Evolutionary conservation across 2,888 invertebrate species (phyloP), one percentile per base, ranked within the genome.

Genomic region (Leptinotarsa rubiginosa): DNA sequence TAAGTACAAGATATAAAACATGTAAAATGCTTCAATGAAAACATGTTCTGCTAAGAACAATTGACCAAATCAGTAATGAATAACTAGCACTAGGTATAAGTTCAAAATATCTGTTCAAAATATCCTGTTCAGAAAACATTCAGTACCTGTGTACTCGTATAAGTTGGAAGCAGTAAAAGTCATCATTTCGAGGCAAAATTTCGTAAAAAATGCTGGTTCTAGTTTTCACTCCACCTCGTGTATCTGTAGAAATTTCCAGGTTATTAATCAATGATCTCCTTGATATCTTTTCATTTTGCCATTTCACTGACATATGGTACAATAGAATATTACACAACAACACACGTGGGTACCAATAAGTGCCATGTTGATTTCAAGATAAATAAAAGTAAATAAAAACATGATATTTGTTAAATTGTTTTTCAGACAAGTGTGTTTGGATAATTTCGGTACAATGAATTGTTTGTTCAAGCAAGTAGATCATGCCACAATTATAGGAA

Each of bases 351-450:
- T 70, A 72, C 75, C 68, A 73, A 73, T 77, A 77, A 74, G 71
- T 72, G 75, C 72, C 72, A 76, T 79, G 79, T 76, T 74, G 76
- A 76, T 77, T 76, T 74, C 66, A 72, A 78, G 76, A 79, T 79
- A 79, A 78, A 72, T 75, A 71, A 69, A 68, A 65, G 77, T 78
- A 79, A 79, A 79, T 75, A 78, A 79, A 70, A 79, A 79, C 65
- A 70, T 65, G 65, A 47, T 75, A 72, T 75, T 75, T 75, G 75
- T 69, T 73, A 47, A 73, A 69, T 73, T 73, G 73, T 75, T 75
- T 72, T 65, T 47, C 18, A 50, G 75, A 75, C 72, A 75, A 75
- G 56, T 59, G 5, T 72, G 65, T 75, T 75, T 75, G 72, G 69
- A 75, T 75, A 75, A 72, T 75, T 75, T 74, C 65, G 71, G 69